Conservation (phyloP, 92 coral and sea anemone species). For the Zoanthus sociatus region DNA sequence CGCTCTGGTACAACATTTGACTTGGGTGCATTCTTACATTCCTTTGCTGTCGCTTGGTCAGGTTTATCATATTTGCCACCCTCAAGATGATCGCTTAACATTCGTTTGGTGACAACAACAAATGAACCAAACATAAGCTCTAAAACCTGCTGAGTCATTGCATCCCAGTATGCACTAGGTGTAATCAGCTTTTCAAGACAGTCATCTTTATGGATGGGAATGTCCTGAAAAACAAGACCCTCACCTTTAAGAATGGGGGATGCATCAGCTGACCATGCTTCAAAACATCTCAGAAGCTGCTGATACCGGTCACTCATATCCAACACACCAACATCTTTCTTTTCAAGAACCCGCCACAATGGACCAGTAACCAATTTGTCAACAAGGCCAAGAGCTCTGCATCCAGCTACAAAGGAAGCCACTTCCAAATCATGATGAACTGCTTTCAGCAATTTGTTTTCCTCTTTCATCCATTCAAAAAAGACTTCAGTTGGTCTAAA, state of each 20-base stretch:
- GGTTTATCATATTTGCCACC: constrained; percentile 57
- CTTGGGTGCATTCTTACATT: background rate
- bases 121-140: constrained; percentile 51
- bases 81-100: constrained; percentile 47
- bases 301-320: constrained; percentile 13
- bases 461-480: constrained; percentile 33
- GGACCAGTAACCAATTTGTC: constrained; percentile 49
- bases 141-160: constrained; percentile 50
- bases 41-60: background rate
- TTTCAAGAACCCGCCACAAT: constrained; percentile 50
- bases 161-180: constrained; percentile 16
- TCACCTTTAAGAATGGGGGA: constrained; percentile 45
- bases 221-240: constrained; percentile 30
- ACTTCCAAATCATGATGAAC: background rate
- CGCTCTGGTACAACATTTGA: no score
- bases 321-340: constrained; percentile 25
- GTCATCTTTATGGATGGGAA: constrained; percentile 27
- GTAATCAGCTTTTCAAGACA: constrained; percentile 34
- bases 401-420: constrained; percentile 43
- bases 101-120: constrained; percentile 50
- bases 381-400: constrained; percentile 43
- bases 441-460: constrained; percentile 47
- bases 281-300: constrained; percentile 29
- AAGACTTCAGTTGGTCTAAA: constrained; percentile 34
- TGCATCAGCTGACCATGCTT: constrained; percentile 45